These are phyloP conservation scores for Cheilosia pagana DNA, from an alignment of 2,888 invertebrate species.

Conservation along the genomic window DNA sequence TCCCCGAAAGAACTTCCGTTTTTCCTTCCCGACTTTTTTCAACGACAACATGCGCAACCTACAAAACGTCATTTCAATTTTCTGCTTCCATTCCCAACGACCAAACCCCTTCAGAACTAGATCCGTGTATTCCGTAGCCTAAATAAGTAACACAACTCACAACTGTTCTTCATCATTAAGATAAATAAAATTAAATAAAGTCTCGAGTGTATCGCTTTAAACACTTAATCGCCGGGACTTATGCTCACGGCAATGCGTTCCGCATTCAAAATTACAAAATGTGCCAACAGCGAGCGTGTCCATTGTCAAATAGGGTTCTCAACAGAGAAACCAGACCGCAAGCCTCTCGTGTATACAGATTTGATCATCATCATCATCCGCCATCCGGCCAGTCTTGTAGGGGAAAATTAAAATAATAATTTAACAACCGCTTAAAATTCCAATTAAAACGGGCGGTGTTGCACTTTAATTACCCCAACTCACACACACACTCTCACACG, in stretches of 20 bases:
- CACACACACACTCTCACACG: neutral
- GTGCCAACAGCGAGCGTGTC: slow-evolving; percentile 15
- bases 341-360: slow-evolving; percentile 8
- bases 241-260: slow-evolving; percentile 33
- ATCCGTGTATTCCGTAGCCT: slow-evolving; percentile 32
- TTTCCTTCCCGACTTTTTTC: too few species aligned
- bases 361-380: slow-evolving; percentile 23
- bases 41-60: neutral
- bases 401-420: slow-evolving; percentile 43
- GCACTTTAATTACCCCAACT: slow-evolving; percentile 40
- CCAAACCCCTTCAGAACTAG: slow-evolving; percentile 23
- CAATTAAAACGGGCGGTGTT: slow-evolving; percentile 53
- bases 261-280: slow-evolving; percentile 48
- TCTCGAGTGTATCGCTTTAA: slow-evolving; percentile 26
- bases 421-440: slow-evolving; percentile 60
- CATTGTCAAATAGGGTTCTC: slow-evolving; percentile 28
- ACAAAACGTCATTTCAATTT: neutral
- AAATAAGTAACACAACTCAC: neutral
- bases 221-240: slow-evolving; percentile 36
- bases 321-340: slow-evolving; percentile 34
- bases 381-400: slow-evolving; percentile 29
- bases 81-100: slow-evolving; percentile 1
- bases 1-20: too few species aligned
- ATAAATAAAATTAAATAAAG: slow-evolving; percentile 44
- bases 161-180: slow-evolving; percentile 61